phyloP scores from a whole-genome alignment of 2,797 vertebrate genomes.

The Clarias pachynema region DNA sequence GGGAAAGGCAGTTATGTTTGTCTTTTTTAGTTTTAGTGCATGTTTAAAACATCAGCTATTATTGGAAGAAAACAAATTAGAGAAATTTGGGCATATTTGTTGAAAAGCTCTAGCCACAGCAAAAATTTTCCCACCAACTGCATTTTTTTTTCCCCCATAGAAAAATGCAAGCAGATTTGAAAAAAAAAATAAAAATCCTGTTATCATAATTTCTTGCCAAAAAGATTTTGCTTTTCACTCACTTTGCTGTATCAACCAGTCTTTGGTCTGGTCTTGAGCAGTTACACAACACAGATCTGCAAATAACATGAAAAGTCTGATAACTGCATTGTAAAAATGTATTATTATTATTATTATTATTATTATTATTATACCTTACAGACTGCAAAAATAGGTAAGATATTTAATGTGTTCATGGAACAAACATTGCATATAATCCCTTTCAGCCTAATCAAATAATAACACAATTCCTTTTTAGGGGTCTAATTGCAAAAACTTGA shows the following conservation, averaged over 20 bases:
- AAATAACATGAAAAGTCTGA: background rate
- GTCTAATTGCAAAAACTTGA: background rate
- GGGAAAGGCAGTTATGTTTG: constrained; percentile 11
- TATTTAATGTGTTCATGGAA: background rate
- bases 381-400: background rate
- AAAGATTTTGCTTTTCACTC: background rate
- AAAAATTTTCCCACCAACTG: background rate
- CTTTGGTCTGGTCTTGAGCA: background rate
- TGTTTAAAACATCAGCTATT: background rate
- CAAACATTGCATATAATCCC: background rate
- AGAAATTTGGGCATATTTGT: background rate
- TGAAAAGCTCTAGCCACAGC: background rate
- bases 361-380: background rate
- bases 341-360: too few relatives aligned
- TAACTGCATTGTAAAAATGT: background rate
- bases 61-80: background rate
- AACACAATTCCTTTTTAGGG: background rate
- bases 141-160: background rate
- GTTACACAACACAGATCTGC: background rate
- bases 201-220: background rate
- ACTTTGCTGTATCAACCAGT: background rate
- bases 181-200: background rate
- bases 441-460: background rate
- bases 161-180: background rate
- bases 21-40: background rate